These are phyloP conservation scores for Anas platyrhynchos DNA, from an alignment of 2,113 vertebrate genomes.

Conservation along the genomic window DNA sequence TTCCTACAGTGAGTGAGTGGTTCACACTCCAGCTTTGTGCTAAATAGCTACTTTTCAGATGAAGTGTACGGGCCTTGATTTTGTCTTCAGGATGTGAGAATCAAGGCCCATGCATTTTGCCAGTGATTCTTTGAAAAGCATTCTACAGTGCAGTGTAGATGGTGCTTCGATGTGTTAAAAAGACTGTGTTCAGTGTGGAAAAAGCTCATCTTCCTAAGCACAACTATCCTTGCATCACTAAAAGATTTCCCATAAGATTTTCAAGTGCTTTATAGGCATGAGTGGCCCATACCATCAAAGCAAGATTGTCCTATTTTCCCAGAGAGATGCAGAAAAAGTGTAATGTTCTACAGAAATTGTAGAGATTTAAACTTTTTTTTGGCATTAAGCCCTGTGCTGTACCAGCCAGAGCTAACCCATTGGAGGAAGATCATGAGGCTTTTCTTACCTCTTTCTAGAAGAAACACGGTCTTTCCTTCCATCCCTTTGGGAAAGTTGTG, in stretches of 20 bases:
- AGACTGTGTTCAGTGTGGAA: background rate
- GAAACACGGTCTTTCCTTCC: background rate
- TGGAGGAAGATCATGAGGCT: background rate
- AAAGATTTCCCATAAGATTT: background rate
- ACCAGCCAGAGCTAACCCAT: background rate
- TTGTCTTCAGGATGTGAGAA: background rate
- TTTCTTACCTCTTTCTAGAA: background rate
- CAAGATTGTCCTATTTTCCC: background rate
- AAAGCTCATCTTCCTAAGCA: background rate
- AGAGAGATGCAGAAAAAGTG: background rate
- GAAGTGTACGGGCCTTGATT: background rate
- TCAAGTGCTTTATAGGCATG: background rate
- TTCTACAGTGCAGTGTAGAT: background rate
- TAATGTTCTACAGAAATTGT: background rate
- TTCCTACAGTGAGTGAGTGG: background rate
- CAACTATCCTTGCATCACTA: background rate
- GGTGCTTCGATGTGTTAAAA: background rate
- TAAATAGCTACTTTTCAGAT: background rate
- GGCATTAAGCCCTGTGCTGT: background rate
- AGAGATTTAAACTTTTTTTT: background rate
- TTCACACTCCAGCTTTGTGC: background rate
- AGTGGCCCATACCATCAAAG: background rate
- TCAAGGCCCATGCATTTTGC: background rate
- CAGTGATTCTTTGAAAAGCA: background rate
- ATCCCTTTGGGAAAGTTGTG: background rate